Conservation (phyloP, 2,113 vertebrate species). For the Pelusios castaneus region DNA sequence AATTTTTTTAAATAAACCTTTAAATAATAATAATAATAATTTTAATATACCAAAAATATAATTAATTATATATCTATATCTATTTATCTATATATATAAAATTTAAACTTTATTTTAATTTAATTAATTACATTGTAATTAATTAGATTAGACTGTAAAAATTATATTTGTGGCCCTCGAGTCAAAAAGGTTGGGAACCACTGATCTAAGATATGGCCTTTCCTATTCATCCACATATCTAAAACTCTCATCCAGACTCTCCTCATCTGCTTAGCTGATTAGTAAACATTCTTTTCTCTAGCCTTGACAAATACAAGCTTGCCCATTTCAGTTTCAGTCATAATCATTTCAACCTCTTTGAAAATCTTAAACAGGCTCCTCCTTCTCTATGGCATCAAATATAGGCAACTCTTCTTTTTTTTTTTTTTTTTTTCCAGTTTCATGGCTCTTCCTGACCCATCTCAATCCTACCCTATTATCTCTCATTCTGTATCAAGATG, state of each 20-base stretch:
- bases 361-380: accelerated
- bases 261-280: too few relatives aligned
- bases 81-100: too few relatives aligned
- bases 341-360: neutral
- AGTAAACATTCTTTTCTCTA: neutral
- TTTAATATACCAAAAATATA: too few relatives aligned
- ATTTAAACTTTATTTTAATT: too few relatives aligned
- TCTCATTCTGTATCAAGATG: neutral
- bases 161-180: too few relatives aligned
- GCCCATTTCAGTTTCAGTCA: neutral
- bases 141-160: too few relatives aligned
- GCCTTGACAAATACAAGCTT: neutral
- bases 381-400: neutral
- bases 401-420: neutral
- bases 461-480: neutral
- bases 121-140: too few relatives aligned
- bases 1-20: too few relatives aligned
- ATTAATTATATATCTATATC: too few relatives aligned
- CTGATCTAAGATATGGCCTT: neutral
- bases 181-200: too few relatives aligned
- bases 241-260: neutral
- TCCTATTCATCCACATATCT: neutral
- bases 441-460: neutral
- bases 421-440: neutral
- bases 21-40: too few relatives aligned